phyloP scores from a whole-genome alignment of 2,113 vertebrate species.

The Macquaria ambigua region DNA sequence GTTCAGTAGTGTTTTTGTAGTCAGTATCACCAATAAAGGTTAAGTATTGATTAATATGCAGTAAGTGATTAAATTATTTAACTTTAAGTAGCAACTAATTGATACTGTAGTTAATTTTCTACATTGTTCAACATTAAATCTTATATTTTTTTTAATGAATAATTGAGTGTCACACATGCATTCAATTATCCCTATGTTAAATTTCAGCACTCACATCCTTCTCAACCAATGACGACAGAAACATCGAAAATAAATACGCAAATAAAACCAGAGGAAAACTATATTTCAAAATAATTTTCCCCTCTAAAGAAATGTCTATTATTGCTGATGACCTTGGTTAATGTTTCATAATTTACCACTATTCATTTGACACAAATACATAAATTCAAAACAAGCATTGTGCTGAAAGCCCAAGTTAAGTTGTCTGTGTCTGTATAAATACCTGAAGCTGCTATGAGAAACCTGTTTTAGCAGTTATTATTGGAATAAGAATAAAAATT shows the following conservation, averaged over 20 bases:
- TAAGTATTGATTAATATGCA: background rate
- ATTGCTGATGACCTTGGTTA: background rate
- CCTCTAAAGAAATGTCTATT: background rate
- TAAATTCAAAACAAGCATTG: background rate
- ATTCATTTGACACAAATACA: background rate
- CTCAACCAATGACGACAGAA: background rate
- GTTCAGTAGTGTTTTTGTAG: background rate
- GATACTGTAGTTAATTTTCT: too few relatives aligned
- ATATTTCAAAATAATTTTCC: background rate
- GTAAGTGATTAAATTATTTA: background rate
- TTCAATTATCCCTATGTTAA: background rate
- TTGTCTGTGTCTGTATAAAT: background rate
- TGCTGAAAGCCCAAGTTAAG: constrained; percentile 8
- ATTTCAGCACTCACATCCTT: background rate
- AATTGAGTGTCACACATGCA: background rate
- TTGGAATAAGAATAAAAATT: constrained; percentile 8
- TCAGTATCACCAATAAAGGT: background rate
- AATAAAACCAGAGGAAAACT: background rate
- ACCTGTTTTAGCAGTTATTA: constrained; percentile 34
- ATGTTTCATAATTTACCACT: background rate
- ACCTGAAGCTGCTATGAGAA: background rate
- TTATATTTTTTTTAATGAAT: background rate
- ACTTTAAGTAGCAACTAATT: background rate
- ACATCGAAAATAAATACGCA: background rate
- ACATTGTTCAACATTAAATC: background rate